These are phyloP conservation scores for Falco concolor DNA, from an alignment of 2,797 vertebrate species.

Conservation along the genomic window DNA sequence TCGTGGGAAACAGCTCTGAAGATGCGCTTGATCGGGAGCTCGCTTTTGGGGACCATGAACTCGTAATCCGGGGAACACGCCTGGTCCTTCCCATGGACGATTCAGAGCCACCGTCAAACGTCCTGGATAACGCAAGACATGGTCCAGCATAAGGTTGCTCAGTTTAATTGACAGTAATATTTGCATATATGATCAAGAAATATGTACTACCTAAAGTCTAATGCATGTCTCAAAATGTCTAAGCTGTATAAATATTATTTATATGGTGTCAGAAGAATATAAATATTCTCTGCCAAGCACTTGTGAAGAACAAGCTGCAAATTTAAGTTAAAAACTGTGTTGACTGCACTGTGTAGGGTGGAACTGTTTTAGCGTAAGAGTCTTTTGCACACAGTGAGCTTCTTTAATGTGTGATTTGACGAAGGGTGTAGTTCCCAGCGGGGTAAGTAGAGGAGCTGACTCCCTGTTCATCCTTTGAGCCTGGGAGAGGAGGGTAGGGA, in stretches of 20 bases:
- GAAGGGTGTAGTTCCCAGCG: slow-evolving; percentile 53
- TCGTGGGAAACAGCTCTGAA: slow-evolving; percentile 75
- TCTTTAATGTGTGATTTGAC: slow-evolving; percentile 60
- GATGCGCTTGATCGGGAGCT: slow-evolving; percentile 86
- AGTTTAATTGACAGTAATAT: slow-evolving; percentile 64
- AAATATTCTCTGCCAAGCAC: slow-evolving; percentile 69
- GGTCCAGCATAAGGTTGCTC: slow-evolving; percentile 71
- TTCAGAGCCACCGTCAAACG: slow-evolving; percentile 85
- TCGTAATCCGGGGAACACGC: slow-evolving; percentile 90
- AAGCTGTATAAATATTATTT: slow-evolving; percentile 80
- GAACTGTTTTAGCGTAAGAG: slow-evolving; percentile 67
- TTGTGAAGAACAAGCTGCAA: slow-evolving; percentile 67
- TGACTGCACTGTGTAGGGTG: slow-evolving; percentile 67
- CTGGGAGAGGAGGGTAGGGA: slow-evolving; percentile 10
- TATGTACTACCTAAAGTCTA: slow-evolving; percentile 77
- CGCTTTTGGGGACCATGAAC: slow-evolving; percentile 87
- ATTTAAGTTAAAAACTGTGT: slow-evolving; percentile 64
- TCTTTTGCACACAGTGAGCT: slow-evolving; percentile 57
- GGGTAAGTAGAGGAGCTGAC: slow-evolving; percentile 48
- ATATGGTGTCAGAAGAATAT: slow-evolving; percentile 76
- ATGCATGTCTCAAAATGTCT: slow-evolving; percentile 80
- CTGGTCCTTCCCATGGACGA: slow-evolving; percentile 96
- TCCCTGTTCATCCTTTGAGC: slow-evolving; percentile 23
- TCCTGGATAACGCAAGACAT: slow-evolving; percentile 75
- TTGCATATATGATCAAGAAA: slow-evolving; percentile 74